A percentile compares a stretch with the other conserved stretches of the same genome.
Conservation (phyloP, 2,888 invertebrate species). For the Hyppa rectilinea region DNA sequence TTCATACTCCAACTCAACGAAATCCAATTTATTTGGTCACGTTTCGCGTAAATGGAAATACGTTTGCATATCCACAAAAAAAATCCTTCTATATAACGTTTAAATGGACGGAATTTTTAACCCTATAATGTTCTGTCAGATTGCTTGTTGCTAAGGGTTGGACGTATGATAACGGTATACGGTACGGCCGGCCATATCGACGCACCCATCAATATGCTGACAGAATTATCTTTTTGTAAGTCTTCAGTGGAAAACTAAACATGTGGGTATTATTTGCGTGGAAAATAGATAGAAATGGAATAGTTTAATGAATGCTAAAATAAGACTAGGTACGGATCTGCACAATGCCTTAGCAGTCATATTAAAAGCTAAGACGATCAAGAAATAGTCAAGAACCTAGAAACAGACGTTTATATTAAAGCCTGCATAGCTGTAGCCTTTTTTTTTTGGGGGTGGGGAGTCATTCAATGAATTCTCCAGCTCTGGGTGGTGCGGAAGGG, state of each 20-base stretch:
- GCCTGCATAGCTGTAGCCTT: not conserved
- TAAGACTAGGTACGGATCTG: no score
- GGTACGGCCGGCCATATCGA: slow-evolving; percentile 5
- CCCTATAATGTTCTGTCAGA: slow-evolving; percentile 13
- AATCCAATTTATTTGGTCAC: not conserved
- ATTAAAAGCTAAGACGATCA: not conserved
- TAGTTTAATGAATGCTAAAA: not conserved
- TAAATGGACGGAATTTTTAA: slow-evolving; percentile 3
- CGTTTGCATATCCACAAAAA: not conserved
- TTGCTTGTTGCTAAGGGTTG: slow-evolving; percentile 12
- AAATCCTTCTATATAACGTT: slow-evolving; percentile 3
- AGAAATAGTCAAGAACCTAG: not conserved
- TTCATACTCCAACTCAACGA: not conserved
- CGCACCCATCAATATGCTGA: slow-evolving; percentile 8
- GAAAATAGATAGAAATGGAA: not conserved
- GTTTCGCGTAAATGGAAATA: not conserved
- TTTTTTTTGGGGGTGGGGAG: no score
- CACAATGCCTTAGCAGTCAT: no score
- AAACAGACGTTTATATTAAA: not conserved
- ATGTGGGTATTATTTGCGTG: slow-evolving; percentile 15
- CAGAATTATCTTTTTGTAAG: slow-evolving; percentile 27
- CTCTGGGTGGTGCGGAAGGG: no score
- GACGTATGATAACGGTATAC: slow-evolving; percentile 48
- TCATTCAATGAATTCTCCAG: no score
- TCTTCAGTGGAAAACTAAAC: slow-evolving; percentile 1